Evolutionary conservation across 2,888 invertebrate genomes (phyloP).

Genomic region (Podotricha telesiphe): DNA sequence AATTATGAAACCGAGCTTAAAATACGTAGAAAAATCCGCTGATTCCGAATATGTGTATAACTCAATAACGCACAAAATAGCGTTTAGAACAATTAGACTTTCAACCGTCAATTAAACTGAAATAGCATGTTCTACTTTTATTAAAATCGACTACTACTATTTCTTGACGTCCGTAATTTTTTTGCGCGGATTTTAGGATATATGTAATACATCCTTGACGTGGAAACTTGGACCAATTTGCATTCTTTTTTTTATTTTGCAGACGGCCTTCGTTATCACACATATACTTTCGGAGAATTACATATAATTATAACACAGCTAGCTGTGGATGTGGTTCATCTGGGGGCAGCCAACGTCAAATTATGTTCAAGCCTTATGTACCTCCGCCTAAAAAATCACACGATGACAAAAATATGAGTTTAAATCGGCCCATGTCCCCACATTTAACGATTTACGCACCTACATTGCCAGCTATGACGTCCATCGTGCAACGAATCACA

Average conservation of each 20-base stretch:
- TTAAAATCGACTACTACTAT: no score
- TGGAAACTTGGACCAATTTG: background rate
- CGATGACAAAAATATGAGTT: constrained; percentile 88
- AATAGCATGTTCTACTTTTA: no score
- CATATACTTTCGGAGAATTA: background rate
- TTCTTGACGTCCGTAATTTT: no score
- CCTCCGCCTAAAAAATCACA: constrained; percentile 69
- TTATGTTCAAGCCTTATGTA: constrained; percentile 57
- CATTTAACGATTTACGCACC: constrained; percentile 91
- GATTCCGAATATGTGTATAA: no score
- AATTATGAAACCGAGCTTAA: no score
- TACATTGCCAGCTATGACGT: constrained; percentile 90
- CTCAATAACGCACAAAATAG: no score
- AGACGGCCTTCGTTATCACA: background rate
- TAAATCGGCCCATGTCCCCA: constrained; percentile 92
- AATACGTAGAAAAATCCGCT: no score
- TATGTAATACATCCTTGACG: no score
- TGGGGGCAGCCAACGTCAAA: constrained; percentile 43
- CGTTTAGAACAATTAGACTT: no score
- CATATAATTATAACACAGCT: background rate
- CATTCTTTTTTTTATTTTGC: background rate
- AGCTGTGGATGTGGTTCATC: background rate
- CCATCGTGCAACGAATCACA: constrained; percentile 92
- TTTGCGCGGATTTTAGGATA: no score
- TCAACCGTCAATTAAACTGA: no score